phyloP scores from a whole-genome alignment of 1,140 invertebrate genomes.

The Drosophila melanica region DNA sequence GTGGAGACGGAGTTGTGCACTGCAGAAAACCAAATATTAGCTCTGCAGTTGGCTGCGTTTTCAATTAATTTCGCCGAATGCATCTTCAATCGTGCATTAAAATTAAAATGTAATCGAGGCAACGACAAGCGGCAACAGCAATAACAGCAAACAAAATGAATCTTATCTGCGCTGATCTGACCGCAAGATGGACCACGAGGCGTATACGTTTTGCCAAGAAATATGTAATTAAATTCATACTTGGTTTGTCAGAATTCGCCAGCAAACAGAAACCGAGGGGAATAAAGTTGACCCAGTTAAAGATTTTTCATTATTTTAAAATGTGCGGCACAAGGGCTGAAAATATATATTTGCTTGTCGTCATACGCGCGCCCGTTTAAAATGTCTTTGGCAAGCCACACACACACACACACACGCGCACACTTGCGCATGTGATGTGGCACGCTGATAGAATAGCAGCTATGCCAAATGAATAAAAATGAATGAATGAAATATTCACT shows the following conservation, averaged over 20 bases:
- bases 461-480: slow-evolving; percentile 66
- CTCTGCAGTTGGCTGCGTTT: slow-evolving; percentile 65
- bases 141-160: slow-evolving; percentile 40
- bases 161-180: slow-evolving; percentile 48
- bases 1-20: background rate
- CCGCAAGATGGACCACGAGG: slow-evolving; percentile 34
- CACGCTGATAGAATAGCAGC: slow-evolving; percentile 61
- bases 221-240: slow-evolving; percentile 76
- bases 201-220: slow-evolving; percentile 63
- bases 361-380: slow-evolving; percentile 56
- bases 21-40: slow-evolving; percentile 74
- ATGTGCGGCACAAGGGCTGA: slow-evolving; percentile 69
- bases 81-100: slow-evolving; percentile 80
- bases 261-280: background rate
- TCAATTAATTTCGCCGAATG: slow-evolving; percentile 78
- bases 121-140: slow-evolving; percentile 18
- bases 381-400: slow-evolving; percentile 63
- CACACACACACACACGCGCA: slow-evolving; percentile 26
- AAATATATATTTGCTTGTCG: slow-evolving; percentile 78
- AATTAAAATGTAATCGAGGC: slow-evolving; percentile 81
- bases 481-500: slow-evolving; percentile 78
- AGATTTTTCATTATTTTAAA: slow-evolving; percentile 76
- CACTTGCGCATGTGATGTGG: slow-evolving; percentile 37
- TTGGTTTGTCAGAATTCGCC: slow-evolving; percentile 28
- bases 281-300: slow-evolving; percentile 25